Conservation (phyloP, 2,888 invertebrate species). For the Perizoma affinitatum region DNA sequence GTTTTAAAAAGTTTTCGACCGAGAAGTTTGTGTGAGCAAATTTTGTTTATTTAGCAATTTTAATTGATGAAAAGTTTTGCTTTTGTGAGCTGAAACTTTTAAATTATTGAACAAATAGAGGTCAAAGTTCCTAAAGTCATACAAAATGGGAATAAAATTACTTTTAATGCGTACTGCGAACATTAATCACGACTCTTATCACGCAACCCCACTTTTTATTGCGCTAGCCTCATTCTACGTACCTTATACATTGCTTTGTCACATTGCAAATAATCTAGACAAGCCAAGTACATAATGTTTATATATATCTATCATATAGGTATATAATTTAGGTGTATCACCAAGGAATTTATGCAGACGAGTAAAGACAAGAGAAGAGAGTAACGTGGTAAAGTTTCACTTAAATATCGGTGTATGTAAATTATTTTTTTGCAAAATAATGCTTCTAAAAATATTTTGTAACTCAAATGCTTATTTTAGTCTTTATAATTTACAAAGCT, state of each 20-base stretch:
- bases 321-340: no score
- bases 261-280: constrained; percentile 26
- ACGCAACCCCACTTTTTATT: constrained; percentile 39
- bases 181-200: constrained; percentile 49
- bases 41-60: constrained; percentile 26
- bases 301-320: background rate
- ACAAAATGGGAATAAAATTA: constrained; percentile 57
- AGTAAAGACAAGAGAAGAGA: no score
- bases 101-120: constrained; percentile 32
- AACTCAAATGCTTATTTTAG: background rate
- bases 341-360: no score
- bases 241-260: constrained; percentile 30
- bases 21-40: constrained; percentile 41
- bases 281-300: constrained; percentile 1
- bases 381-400: no score
- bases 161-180: constrained; percentile 57
- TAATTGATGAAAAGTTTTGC: constrained; percentile 11
- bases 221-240: constrained; percentile 32
- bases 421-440: no score
- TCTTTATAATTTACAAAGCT: background rate
- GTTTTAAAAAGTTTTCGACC: constrained; percentile 44
- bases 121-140: constrained; percentile 47
- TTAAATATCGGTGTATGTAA: no score
- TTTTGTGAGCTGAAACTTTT: constrained; percentile 23
- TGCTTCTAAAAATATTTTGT: no score